Base-by-base conservation (phyloP, 2,113 vertebrate genomes). In the Manacus vitellinus region DNA sequence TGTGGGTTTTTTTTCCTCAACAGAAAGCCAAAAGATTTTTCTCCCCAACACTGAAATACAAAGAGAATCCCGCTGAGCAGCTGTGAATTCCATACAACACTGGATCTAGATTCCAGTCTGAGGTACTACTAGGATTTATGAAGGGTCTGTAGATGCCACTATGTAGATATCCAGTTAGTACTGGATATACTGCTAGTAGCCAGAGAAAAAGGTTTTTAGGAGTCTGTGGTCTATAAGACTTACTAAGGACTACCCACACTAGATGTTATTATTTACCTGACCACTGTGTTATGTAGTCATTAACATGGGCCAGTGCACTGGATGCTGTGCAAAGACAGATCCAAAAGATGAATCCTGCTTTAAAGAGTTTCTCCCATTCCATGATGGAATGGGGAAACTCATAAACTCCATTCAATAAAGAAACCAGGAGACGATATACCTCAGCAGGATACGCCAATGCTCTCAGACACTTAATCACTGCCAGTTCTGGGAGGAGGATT, bases 371-470 rank as follows among this genome's bases (percentile, higher is more conserved):
- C 21, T 7, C 1, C 0, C 23, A 28, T 35, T 35, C 35, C 4
- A 9, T 5, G 5, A 20, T 46, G 20, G 19, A 75, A 67, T 5
- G 10, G 5, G 5, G 14, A 44, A 24, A 43, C 23, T 82, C 21
- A 18, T 55, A 43, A 81, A 65, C 35, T 74, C 37, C 56, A 58
- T 22, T 21, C 4, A 63, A 5, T 12, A 30, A n/a, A 71, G 66
- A 52, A 78, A 27, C 8, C 14, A 21, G 30, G 22, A 61, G 35
- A 23, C 2, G 0, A 17, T 33, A 71, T 4, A 71, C 13, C 37
- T 71, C 12, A 52, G 10, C 21, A 35, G 2, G 4, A 6, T 39
- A 46, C 0, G 1, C 8, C 41, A n/a, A 9, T 33, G 10, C 35
- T 47, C 55, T 66, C 51, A 43, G 15, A 35, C 25, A 7, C 17